phyloP scores from a whole-genome alignment of 2,113 vertebrate genomes.

The Colinus virginianus region DNA sequence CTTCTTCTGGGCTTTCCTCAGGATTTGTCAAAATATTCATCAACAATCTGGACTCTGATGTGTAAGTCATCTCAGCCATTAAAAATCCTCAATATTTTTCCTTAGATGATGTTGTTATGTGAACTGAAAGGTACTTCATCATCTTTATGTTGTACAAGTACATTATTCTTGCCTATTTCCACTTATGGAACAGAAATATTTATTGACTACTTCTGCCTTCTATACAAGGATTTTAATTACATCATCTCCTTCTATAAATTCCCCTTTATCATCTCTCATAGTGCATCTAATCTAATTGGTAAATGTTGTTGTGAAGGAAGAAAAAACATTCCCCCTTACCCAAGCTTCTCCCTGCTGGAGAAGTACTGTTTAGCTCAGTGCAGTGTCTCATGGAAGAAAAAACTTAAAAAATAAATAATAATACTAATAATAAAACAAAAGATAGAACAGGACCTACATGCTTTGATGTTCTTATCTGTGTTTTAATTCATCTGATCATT shows the following conservation, averaged over 20 bases:
- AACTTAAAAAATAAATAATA: not conserved
- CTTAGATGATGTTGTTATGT: not conserved
- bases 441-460: not conserved
- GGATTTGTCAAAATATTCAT: not conserved
- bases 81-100: not conserved
- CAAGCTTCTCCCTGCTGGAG: not conserved
- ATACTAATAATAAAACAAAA: not conserved
- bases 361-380: not conserved
- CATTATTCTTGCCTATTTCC: slow-evolving; percentile 5
- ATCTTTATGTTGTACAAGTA: not conserved
- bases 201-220: slow-evolving; percentile 14
- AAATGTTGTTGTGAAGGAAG: not conserved
- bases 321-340: not conserved
- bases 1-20: not conserved
- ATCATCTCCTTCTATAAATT: not conserved
- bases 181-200: slow-evolving; percentile 22
- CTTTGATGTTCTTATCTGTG: not conserved
- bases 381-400: not conserved
- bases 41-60: not conserved
- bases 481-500: not conserved
- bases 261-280: not conserved
- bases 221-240: not conserved
- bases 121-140: not conserved
- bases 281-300: not conserved
- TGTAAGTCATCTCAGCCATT: not conserved